Percentiles rank a stretch among this genome's conserved stretches.
Evolutionary conservation across 2,888 invertebrate species (phyloP).

Genomic region (Rhopalosiphum nymphaeae): DNA sequence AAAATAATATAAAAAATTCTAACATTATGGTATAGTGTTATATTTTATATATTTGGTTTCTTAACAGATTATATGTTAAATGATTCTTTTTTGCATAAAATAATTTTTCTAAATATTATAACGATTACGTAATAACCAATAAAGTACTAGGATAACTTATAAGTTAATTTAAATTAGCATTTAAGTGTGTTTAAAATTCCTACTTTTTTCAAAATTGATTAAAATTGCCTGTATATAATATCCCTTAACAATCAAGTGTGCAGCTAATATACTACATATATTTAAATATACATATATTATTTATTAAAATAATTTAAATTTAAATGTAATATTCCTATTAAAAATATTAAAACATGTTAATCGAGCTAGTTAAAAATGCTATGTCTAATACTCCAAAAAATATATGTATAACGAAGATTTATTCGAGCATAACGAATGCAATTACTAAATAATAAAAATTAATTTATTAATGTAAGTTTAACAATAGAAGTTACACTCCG

Average conservation of each 20-base stretch:
- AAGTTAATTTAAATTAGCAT: background rate
- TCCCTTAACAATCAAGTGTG: background rate
- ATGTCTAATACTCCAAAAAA: background rate
- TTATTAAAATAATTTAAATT: too few relatives aligned
- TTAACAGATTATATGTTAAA: background rate
- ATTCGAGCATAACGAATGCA: background rate
- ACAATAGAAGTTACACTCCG: background rate
- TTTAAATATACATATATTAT: too few relatives aligned
- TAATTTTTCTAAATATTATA: background rate
- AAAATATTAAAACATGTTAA: background rate
- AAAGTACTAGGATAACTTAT: background rate
- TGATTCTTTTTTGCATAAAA: background rate
- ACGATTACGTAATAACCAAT: background rate
- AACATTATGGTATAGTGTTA: background rate
- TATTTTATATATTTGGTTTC: background rate
- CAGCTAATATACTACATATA: too few relatives aligned
- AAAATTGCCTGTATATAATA: background rate
- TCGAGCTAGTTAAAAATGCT: background rate
- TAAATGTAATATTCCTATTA: background rate
- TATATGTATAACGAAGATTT: background rate
- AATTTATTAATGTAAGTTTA: background rate
- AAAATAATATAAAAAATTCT: background rate
- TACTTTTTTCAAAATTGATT: too few relatives aligned
- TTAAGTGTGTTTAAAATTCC: background rate
- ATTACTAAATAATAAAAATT: background rate